phyloP scores from a whole-genome alignment of 2,113 vertebrate genomes.

The Nymphicus hollandicus region DNA sequence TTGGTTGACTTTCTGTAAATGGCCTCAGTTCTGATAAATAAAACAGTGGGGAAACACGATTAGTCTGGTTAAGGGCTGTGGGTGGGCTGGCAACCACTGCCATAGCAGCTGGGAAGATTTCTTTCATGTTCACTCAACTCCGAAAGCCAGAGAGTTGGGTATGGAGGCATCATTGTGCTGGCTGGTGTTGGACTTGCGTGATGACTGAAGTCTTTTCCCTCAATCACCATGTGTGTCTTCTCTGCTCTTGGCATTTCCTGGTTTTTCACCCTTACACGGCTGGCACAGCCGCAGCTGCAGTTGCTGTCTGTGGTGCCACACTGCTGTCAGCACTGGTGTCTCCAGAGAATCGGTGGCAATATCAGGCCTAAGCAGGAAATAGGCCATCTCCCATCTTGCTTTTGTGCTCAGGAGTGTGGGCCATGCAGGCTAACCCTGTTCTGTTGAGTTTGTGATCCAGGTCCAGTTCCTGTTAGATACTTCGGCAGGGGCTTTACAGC shows the following conservation, averaged over 20 bases:
- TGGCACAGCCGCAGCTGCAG: not conserved
- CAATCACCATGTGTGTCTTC: not conserved
- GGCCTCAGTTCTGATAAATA: conserved; percentile 19
- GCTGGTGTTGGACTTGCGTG: not conserved
- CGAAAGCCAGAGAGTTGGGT: not conserved
- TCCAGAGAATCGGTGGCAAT: not conserved
- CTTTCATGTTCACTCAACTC: not conserved
- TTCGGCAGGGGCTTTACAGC: not conserved
- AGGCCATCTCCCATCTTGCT: not conserved
- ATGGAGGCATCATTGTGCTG: rapidly evolving
- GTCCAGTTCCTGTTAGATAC: not conserved
- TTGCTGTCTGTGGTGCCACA: not conserved
- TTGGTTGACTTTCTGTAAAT: conserved; percentile 27
- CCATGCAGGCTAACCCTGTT: not conserved
- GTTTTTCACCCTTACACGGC: not conserved
- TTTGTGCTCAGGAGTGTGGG: not conserved
- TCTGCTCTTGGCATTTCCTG: not conserved
- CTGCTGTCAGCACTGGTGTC: not conserved
- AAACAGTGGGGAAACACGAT: not conserved
- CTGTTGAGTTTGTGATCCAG: not conserved
- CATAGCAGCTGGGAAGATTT: not conserved
- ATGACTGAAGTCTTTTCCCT: not conserved
- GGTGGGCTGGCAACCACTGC: not conserved
- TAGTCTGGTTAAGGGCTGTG: not conserved
- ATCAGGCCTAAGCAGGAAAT: not conserved